These are phyloP conservation scores for Acrobasis suavella DNA, from an alignment of 2,888 invertebrate genomes.

Conservation along the genomic window DNA sequence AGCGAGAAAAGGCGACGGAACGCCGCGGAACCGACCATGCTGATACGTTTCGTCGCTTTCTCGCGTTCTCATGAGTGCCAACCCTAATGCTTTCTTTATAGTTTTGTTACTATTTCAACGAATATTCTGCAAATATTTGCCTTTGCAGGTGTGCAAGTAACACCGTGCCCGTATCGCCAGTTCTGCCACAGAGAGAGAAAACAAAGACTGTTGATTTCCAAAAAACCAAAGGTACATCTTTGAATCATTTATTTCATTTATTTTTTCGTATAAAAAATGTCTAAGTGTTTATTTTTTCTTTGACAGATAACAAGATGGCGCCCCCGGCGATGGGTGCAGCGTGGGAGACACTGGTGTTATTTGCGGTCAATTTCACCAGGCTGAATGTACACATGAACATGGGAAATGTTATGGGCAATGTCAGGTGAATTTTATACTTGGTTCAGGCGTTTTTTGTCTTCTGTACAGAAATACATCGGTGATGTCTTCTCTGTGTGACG, in stretches of 20 bases:
- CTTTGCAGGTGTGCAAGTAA: slow-evolving; percentile 47
- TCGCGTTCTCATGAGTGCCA: too few species aligned
- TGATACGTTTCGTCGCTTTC: too few species aligned
- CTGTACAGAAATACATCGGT: too few species aligned
- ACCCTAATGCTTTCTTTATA: too few species aligned
- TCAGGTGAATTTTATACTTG: too few species aligned
- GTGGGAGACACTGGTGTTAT: slow-evolving; percentile 98
- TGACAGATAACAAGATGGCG: slow-evolving; percentile 34
- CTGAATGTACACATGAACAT: slow-evolving; percentile 99
- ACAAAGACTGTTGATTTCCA: slow-evolving; percentile 64
- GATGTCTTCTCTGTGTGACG: too few species aligned
- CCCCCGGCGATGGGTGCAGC: slow-evolving; percentile 79
- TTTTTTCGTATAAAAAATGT: not conserved
- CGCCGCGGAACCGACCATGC: too few species aligned
- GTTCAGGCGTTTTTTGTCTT: too few species aligned
- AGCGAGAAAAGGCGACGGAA: too few species aligned
- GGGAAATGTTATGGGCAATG: slow-evolving; percentile 99
- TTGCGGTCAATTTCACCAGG: slow-evolving; percentile 97
- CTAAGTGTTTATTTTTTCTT: not conserved
- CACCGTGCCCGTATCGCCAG: slow-evolving; percentile 65
- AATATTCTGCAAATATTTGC: not conserved
- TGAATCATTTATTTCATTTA: not conserved
- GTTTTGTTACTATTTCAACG: too few species aligned
- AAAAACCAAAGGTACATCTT: slow-evolving; percentile 60
- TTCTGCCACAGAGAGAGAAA: slow-evolving; percentile 73